Base-by-base conservation (phyloP, 1,140 invertebrate genomes). In the Zaprionus africanus region DNA sequence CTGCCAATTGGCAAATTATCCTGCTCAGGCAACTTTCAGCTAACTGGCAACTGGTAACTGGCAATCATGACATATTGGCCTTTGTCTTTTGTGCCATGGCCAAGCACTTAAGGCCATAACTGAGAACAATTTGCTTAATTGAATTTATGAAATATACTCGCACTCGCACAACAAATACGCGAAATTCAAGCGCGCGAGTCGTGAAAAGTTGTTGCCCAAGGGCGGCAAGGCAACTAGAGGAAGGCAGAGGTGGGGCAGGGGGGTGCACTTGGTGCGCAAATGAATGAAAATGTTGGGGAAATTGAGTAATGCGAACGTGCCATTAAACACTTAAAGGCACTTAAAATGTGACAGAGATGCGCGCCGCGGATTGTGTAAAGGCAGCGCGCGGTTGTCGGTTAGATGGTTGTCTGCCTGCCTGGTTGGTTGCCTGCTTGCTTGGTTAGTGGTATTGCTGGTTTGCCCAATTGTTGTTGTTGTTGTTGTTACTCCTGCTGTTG, bases 311-410 rank as follows among this genome's bases (percentile, higher is more conserved):
- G 72, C 77, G 79, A 87, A 86, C 83, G 82, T 87, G 82, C 81
- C 77, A 88, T 87, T 87, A 88, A 83, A 79, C 83, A 88, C 83
- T 87, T 88, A 81, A 87, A 83, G 84, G 73, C 80, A 74, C 73
- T 80, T 80, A 64, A 71, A 80, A 41, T 68, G 54, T 60, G 53
- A 57, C 38, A 36, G 41, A 5, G 17, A 15, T 34, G 53, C 6
- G 7, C 36, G 58, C 53, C 46, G 54, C 38, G 53, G 54, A 28
- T 43, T 57, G 28, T 58, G 53, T n/a, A 22, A 56, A 51, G 51
- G 11, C 34, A 53, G 28, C 43, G 28, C 43, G 46, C 46, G 46
- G 46, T 51, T 51, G 11, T 24, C 41, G 41, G 41, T 46, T 46
- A 46, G 41, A 46, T 17, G 41, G 41, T 38, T 41, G 38, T 41